A percentile compares a stretch with the other conserved stretches of the same genome.
These are phyloP conservation scores for Sternotherus odoratus DNA, from an alignment of 2,797 vertebrate genomes.

Conservation along the genomic window DNA sequence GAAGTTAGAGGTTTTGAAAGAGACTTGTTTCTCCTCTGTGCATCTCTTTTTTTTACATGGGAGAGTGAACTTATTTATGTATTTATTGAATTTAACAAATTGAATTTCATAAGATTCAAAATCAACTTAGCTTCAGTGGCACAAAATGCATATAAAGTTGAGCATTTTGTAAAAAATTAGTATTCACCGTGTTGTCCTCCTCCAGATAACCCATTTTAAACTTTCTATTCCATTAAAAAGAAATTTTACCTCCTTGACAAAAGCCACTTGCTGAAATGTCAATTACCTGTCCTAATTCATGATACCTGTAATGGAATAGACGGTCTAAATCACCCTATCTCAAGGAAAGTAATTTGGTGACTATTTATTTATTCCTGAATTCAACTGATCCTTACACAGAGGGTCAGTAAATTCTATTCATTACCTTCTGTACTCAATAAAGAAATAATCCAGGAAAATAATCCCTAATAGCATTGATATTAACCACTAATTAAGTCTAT, in stretches of 20 bases:
- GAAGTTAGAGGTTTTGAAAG: neutral
- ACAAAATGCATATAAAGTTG: constrained; percentile 53
- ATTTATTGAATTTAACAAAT: neutral
- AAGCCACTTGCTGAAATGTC: constrained; percentile 56
- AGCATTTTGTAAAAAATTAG: constrained; percentile 59
- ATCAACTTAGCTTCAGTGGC: constrained; percentile 32
- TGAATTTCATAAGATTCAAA: neutral
- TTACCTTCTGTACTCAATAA: constrained; percentile 35
- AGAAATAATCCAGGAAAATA: neutral
- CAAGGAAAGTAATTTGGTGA: constrained; percentile 40
- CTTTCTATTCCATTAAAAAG: constrained; percentile 65
- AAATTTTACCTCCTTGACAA: constrained; percentile 65
- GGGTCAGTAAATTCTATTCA: constrained; percentile 48
- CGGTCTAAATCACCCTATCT: constrained; percentile 51
- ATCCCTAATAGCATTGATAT: neutral
- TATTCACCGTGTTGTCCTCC: constrained; percentile 45
- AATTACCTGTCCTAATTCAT: constrained; percentile 64
- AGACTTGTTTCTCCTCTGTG: neutral
- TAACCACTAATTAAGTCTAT: neutral
- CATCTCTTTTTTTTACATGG: neutral
- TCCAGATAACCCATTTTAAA: constrained; percentile 61
- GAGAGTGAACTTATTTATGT: neutral
- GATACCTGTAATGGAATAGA: constrained; percentile 64
- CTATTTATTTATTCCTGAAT: constrained; percentile 57
- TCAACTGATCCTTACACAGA: constrained; percentile 45